phyloP scores from a whole-genome alignment of 2,113 vertebrate genomes.

The Alectura lathami region DNA sequence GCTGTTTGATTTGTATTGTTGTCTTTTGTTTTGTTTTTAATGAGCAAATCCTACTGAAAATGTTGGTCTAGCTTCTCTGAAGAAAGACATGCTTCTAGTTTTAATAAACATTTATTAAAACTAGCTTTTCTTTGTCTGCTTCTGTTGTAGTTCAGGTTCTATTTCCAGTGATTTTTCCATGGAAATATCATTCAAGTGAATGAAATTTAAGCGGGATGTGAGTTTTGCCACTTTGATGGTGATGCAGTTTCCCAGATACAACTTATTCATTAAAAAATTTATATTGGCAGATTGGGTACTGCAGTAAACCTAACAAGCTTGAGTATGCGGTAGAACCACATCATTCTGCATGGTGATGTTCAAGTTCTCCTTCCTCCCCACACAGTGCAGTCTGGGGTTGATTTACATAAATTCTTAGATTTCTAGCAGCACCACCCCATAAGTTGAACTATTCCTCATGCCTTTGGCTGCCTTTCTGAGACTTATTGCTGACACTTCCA shows the following conservation, averaged over 20 bases:
- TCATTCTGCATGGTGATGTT: not conserved
- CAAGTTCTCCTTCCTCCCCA: not conserved
- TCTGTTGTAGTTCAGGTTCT: not conserved
- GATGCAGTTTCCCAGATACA: slow-evolving; percentile 9
- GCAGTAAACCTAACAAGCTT: not conserved
- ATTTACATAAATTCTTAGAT: slow-evolving; percentile 36
- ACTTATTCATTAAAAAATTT: slow-evolving; percentile 55
- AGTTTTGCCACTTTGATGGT: slow-evolving; percentile 41
- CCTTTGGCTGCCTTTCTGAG: slow-evolving; percentile 19
- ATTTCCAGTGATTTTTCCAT: slow-evolving; percentile 42
- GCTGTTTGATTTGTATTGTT: not conserved
- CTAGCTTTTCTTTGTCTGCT: slow-evolving; percentile 9
- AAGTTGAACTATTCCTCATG: not conserved
- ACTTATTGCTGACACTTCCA: slow-evolving; percentile 22
- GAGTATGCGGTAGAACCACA: not conserved
- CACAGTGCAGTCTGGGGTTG: slow-evolving; percentile 12
- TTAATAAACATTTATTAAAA: not conserved
- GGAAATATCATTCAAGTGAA: slow-evolving; percentile 26
- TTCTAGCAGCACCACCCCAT: slow-evolving; percentile 14
- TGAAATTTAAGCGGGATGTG: slow-evolving; percentile 45
- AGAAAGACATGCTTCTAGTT: not conserved
- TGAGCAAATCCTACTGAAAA: not conserved
- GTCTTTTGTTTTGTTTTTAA: not conserved
- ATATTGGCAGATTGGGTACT: slow-evolving; percentile 39
- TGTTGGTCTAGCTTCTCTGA: not conserved